These are phyloP conservation scores for Conger conger DNA, from an alignment of 2,113 vertebrate genomes.

Conservation along the genomic window DNA sequence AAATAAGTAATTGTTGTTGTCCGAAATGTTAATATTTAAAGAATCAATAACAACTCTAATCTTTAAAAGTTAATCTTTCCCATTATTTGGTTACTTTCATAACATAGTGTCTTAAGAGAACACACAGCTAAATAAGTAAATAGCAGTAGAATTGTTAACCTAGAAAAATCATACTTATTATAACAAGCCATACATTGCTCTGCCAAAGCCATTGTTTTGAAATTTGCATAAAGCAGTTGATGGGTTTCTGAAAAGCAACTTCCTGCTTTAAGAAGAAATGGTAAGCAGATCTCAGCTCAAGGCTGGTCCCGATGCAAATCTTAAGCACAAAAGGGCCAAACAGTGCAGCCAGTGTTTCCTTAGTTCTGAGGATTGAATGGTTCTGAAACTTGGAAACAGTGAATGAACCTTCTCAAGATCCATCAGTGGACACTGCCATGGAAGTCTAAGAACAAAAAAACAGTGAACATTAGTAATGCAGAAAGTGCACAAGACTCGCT, in stretches of 20 bases:
- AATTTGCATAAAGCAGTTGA: slow-evolving; percentile 32
- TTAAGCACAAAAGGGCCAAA: slow-evolving; percentile 58
- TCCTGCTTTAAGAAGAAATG: slow-evolving; percentile 34
- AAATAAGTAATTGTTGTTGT: no score
- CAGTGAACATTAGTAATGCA: slow-evolving; percentile 54
- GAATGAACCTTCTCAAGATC: slow-evolving; percentile 60
- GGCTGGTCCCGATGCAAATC: slow-evolving; percentile 71
- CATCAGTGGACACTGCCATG: slow-evolving; percentile 62
- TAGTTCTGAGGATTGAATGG: slow-evolving; percentile 64
- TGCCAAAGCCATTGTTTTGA: slow-evolving; percentile 4
- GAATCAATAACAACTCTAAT: background rate
- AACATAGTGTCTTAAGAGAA: background rate
- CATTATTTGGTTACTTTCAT: background rate
- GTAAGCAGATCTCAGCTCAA: slow-evolving; percentile 35
- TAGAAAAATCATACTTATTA: slow-evolving; percentile 22
- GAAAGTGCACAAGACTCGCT: slow-evolving; percentile 31
- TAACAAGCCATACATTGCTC: slow-evolving; percentile 23
- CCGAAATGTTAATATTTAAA: no score
- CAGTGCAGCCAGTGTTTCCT: slow-evolving; percentile 68
- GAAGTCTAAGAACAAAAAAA: slow-evolving; percentile 54
- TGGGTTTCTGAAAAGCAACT: slow-evolving; percentile 26
- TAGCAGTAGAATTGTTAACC: slow-evolving; percentile 22
- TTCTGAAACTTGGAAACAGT: slow-evolving; percentile 70
- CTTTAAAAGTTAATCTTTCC: background rate
- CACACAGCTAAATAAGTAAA: background rate